A percentile compares a stretch with the other conserved stretches of the same genome.
Evolutionary conservation across 2,113 vertebrate genomes (phyloP).

Genomic region (Oryzias melastigma): DNA sequence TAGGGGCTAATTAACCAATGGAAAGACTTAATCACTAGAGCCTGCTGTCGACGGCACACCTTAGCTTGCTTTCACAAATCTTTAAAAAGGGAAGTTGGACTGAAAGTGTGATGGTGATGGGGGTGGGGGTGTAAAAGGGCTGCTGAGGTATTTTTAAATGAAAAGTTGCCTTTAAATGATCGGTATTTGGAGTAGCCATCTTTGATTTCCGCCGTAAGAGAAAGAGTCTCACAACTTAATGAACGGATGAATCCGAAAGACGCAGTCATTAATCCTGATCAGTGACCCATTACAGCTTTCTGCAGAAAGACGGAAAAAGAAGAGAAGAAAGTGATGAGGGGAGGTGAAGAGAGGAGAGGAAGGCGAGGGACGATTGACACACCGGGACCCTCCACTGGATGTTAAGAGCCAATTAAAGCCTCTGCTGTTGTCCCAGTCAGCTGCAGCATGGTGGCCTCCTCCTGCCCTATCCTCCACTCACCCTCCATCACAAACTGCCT

Average conservation of each 20-base stretch:
- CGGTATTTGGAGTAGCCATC: slow-evolving; percentile 12
- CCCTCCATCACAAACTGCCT: slow-evolving; percentile 39
- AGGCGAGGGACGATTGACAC: slow-evolving; percentile 43
- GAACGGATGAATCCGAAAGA: slow-evolving; percentile 28
- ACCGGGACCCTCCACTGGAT: slow-evolving; percentile 49
- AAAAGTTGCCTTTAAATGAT: slow-evolving; percentile 18
- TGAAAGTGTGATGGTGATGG: background rate
- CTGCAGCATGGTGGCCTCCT: slow-evolving; percentile 32
- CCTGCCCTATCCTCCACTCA: slow-evolving; percentile 29
- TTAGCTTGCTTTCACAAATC: slow-evolving; percentile 66
- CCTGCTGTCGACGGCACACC: slow-evolving; percentile 67
- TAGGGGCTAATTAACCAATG: slow-evolving; percentile 78
- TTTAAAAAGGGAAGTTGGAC: slow-evolving; percentile 32
- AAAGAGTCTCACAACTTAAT: background rate
- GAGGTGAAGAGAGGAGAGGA: slow-evolving; percentile 14
- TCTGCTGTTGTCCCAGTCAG: slow-evolving; percentile 46
- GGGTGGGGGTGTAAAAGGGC: slow-evolving; percentile 26
- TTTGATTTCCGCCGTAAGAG: slow-evolving; percentile 1
- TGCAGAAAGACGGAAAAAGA: slow-evolving; percentile 12
- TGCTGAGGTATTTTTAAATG: slow-evolving; percentile 29
- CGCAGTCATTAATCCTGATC: slow-evolving; percentile 58
- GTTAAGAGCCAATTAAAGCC: slow-evolving; percentile 67
- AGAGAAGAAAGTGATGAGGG: background rate
- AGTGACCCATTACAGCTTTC: slow-evolving; percentile 57
- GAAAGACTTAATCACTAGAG: slow-evolving; percentile 75